phyloP scores from a whole-genome alignment of 2,888 invertebrate genomes.

The Dioctria linearis region DNA sequence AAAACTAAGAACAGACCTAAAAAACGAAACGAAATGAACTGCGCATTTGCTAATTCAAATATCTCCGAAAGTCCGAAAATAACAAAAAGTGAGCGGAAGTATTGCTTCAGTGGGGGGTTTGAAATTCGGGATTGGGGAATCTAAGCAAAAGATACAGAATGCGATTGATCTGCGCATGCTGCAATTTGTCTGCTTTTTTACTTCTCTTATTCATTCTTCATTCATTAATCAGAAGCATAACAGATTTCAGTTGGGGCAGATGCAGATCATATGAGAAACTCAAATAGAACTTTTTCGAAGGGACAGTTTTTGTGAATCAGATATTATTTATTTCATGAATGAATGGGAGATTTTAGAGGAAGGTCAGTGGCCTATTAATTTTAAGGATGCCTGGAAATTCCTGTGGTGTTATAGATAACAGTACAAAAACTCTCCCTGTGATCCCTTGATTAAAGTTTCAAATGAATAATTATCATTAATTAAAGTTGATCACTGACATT shows the following conservation, averaged over 20 bases:
- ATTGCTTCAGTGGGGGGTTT: neutral
- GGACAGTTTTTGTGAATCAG: too few species aligned
- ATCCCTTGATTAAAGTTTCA: too few species aligned
- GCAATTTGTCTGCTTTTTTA: neutral
- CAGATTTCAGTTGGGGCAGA: slow-evolving; percentile 18
- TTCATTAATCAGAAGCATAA: slow-evolving; percentile 37
- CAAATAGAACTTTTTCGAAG: too few species aligned
- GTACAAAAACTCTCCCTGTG: too few species aligned
- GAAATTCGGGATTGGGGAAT: neutral
- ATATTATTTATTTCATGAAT: too few species aligned
- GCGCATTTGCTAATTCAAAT: slow-evolving; percentile 10
- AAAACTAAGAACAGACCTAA: neutral
- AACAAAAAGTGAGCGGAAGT: neutral
- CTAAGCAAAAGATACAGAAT: neutral
- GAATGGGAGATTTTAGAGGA: too few species aligned
- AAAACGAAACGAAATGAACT: neutral
- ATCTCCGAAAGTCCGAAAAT: slow-evolving; percentile 33
- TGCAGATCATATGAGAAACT: too few species aligned
- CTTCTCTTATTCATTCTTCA: slow-evolving; percentile 19
- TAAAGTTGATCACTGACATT: too few species aligned
- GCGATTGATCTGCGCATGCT: slow-evolving; percentile 27
- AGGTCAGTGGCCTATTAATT: too few species aligned
- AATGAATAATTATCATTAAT: too few species aligned
- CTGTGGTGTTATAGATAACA: too few species aligned
- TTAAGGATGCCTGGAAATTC: too few species aligned